A percentile compares a stretch with the other conserved stretches of the same genome.
Conservation (phyloP, 1,140 invertebrate genomes). For the Hypsibius dujardini region DNA sequence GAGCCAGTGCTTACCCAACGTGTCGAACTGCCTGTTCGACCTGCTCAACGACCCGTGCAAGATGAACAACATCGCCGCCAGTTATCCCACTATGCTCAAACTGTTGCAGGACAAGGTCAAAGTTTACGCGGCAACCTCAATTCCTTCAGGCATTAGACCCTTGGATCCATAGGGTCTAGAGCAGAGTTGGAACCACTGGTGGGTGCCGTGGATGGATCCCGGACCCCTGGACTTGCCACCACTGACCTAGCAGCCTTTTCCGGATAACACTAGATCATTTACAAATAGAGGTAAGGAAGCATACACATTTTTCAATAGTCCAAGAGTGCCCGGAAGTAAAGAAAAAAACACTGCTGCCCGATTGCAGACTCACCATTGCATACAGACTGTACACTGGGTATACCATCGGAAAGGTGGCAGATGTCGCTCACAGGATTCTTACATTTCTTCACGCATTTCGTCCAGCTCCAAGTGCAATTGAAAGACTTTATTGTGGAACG, state of each 20-base stretch:
- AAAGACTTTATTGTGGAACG: too few species aligned
- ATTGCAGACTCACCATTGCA: too few species aligned
- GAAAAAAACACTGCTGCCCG: too few species aligned
- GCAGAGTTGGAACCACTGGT: not conserved
- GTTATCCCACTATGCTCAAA: constrained; percentile 23
- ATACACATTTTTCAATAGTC: too few species aligned
- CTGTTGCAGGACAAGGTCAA: constrained; percentile 17
- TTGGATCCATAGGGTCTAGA: not conserved
- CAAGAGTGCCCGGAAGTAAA: too few species aligned
- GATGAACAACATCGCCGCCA: constrained; percentile 28
- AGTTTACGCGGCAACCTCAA: not conserved
- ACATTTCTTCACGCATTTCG: too few species aligned
- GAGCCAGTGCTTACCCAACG: constrained; percentile 25
- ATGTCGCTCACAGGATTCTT: too few species aligned
- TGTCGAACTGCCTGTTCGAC: constrained; percentile 30
- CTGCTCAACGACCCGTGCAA: constrained; percentile 33
- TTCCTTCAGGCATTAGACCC: not conserved
- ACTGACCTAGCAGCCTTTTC: not conserved
- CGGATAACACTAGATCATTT: too few species aligned
- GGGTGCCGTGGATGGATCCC: constrained; percentile 10
- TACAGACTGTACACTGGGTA: too few species aligned
- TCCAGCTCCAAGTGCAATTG: too few species aligned
- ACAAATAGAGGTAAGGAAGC: too few species aligned
- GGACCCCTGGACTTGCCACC: not conserved
- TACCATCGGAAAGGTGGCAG: too few species aligned